Base-by-base conservation (phyloP, 2,113 vertebrate species). In the Orcinus orca region DNA sequence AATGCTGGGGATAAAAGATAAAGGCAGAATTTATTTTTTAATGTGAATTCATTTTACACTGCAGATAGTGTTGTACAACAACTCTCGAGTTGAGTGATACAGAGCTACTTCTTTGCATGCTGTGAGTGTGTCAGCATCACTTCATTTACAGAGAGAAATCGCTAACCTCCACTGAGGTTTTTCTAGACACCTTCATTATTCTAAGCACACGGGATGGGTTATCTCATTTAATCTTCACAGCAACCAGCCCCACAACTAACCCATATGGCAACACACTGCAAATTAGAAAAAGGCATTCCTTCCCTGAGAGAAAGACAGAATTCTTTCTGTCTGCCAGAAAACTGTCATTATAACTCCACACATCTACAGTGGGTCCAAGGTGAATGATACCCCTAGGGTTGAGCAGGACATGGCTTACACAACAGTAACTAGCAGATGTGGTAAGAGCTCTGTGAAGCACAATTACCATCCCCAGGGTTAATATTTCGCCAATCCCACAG, bases 21-120 rank as follows among this genome's bases (percentile, higher is more conserved):
- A 90, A 93, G 47, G 50, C 36, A 80, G 21, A 90, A 67, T 65
- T 71, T 81, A 62, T 83, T 93, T 86, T 94, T 81, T 63, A 80
- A 55, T 33, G n/a, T 73, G 26, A 79, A 91, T 87, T 79, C 70
- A 88, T 53, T 71, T 41, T 90, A 47, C 14, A 83, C 41, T 20
- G 50, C 29, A 79, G 14, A 36, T 29, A 67, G 21, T 1, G 1
- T 31, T 47, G 15, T 14, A 63, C 31, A 47, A 62, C 13, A 33
- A 73, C 20, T 67, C 60, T 91, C n/a, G 8, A 79, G 71, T 0
- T 68, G 38, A 47, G 26, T 88, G 62, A 44, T 67, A 55, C 80
- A 71, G 68, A 79, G 83, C 71, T 14, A 20, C 76, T 68, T 92
- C 12, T 95, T 38, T 36, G 44, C 15, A 65, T 77, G n/a, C 44